These are phyloP conservation scores for Centroberyx gerrardi DNA, from an alignment of 2,797 vertebrate species.

Conservation along the genomic window DNA sequence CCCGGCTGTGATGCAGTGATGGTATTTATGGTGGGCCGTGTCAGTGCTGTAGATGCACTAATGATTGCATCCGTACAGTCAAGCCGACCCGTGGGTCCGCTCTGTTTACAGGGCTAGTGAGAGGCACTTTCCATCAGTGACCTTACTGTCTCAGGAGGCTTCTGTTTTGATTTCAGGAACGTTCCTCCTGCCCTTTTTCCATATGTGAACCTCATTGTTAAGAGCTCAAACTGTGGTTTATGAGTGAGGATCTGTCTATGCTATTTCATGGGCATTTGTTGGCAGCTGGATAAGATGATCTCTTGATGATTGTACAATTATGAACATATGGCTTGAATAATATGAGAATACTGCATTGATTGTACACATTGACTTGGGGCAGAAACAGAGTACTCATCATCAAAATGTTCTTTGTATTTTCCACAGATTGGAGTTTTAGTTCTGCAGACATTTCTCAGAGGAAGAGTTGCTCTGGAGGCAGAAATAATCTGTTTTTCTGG, in stretches of 20 bases:
- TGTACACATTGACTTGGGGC: conserved; percentile 12
- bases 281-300: background rate
- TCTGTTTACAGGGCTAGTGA: conserved; percentile 57
- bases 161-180: conserved; percentile 64
- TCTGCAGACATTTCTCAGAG: too few relatives aligned
- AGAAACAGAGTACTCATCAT: conserved; percentile 15
- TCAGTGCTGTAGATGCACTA: conserved; percentile 55
- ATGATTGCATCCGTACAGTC: conserved; percentile 69
- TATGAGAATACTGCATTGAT: conserved; percentile 9
- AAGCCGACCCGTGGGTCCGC: conserved; percentile 54
- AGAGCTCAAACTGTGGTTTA: conserved; percentile 25
- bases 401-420: too few relatives aligned
- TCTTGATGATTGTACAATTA: conserved; percentile 15
- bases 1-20: conserved; percentile 42
- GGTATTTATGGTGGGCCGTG: conserved; percentile 63
- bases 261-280: conserved; percentile 38
- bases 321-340: conserved; percentile 28
- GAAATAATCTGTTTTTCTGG: too few relatives aligned
- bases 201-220: background rate
- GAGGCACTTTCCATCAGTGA: conserved; percentile 53
- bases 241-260: conserved; percentile 22
- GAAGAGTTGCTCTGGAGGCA: too few relatives aligned
- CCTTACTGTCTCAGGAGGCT: conserved; percentile 47
- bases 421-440: too few relatives aligned
- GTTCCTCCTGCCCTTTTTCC: conserved; percentile 12